Percentiles rank a stretch among this genome's conserved stretches.
phyloP scores from a whole-genome alignment of 2,797 vertebrate species.

The Myripristis murdjan region DNA sequence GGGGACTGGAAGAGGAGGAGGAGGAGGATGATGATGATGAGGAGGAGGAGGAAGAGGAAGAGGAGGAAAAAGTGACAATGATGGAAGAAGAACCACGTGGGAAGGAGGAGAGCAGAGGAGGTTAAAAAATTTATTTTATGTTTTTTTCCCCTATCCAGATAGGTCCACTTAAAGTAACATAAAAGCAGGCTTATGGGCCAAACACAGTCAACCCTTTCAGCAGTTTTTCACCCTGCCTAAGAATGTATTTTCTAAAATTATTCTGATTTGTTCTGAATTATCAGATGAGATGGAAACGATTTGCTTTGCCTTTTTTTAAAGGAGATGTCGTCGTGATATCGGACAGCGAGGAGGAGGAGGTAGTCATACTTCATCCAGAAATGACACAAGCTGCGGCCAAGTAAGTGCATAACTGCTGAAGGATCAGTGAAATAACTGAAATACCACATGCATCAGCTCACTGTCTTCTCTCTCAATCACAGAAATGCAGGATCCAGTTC shows the following conservation, averaged over 20 bases:
- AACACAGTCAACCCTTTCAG: no score
- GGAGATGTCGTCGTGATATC: slow-evolving; percentile 91
- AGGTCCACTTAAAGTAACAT: no score
- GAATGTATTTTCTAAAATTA: no score
- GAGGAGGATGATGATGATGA: slow-evolving; percentile 82
- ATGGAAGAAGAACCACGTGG: slow-evolving; percentile 32
- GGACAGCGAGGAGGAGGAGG: slow-evolving; percentile 96
- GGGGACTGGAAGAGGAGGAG: slow-evolving; percentile 90
- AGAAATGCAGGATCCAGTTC: slow-evolving; percentile 60
- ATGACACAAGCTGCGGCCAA: slow-evolving; percentile 77
- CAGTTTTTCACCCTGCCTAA: no score
- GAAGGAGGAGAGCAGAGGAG: slow-evolving; percentile 24
- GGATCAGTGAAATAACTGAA: background rate
- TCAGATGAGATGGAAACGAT: background rate
- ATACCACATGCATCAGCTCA: no score
- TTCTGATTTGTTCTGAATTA: background rate
- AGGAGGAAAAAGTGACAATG: slow-evolving; percentile 36
- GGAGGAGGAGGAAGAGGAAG: slow-evolving; percentile 50
- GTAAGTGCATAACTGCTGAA: slow-evolving; percentile 14
- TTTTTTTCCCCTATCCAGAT: background rate
- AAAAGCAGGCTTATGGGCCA: no score
- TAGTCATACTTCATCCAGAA: slow-evolving; percentile 91
- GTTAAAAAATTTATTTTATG: background rate
- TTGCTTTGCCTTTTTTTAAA: slow-evolving; percentile 51
- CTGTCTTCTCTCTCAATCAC: slow-evolving; percentile 1